Evolutionary conservation across 1,140 invertebrate genomes (phyloP).

Genomic region (Platorchestia sp.): DNA sequence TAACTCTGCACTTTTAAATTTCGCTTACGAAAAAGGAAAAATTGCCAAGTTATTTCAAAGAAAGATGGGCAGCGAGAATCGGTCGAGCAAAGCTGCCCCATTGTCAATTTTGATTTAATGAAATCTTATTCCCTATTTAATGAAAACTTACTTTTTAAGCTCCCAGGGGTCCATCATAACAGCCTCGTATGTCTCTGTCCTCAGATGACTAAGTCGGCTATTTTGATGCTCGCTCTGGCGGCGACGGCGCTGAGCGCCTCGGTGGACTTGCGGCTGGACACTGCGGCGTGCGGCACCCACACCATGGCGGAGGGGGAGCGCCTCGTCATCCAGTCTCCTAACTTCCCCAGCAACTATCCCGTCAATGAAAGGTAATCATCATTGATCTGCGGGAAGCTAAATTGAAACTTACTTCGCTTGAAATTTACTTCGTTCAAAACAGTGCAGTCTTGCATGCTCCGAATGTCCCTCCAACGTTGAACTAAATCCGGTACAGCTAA

Average conservation of each 20-base stretch:
- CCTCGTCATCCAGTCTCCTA: constrained; percentile 42
- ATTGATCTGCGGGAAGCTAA: too few relatives aligned
- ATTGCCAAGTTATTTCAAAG: neutral
- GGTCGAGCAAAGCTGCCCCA: neutral
- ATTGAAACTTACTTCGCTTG: too few relatives aligned
- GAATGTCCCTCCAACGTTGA: too few relatives aligned
- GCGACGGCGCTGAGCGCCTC: neutral
- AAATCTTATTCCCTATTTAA: neutral
- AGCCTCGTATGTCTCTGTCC: too few relatives aligned
- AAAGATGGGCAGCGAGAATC: neutral
- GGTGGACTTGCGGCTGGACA: neutral
- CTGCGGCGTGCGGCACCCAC: constrained; percentile 1
- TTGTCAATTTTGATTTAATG: neutral
- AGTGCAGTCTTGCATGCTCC: too few relatives aligned
- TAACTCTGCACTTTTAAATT: neutral
- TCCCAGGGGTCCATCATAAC: too few relatives aligned
- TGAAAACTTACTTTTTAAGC: neutral
- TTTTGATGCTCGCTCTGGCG: neutral
- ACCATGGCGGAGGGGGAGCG: constrained; percentile 28
- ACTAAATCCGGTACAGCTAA: too few relatives aligned
- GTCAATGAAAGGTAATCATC: neutral
- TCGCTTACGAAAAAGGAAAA: neutral
- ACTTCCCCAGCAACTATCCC: constrained; percentile 47
- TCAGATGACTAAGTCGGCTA: neutral
- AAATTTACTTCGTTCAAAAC: too few relatives aligned